Conservation (phyloP, 2,113 vertebrate genomes). For the Hemibagrus wyckioides region DNA sequence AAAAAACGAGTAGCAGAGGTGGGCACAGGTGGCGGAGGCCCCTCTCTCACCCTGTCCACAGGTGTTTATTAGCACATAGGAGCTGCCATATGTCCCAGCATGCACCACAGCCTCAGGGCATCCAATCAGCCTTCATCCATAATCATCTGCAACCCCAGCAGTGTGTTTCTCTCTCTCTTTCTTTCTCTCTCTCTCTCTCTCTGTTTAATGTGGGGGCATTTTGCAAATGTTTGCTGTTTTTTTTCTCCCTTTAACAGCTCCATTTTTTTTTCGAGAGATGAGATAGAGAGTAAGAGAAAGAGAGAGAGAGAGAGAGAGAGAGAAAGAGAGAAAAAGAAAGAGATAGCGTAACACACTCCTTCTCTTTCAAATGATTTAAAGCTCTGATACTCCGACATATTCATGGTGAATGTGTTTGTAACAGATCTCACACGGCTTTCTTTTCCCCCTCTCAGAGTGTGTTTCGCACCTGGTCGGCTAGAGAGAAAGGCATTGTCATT, state of each 20-base stretch:
- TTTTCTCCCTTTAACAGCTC: conserved; percentile 27
- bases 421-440: conserved; percentile 63
- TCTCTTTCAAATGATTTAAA: conserved; percentile 42
- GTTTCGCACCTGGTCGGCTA: conserved; percentile 73
- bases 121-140: conserved; percentile 73
- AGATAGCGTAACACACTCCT: conserved; percentile 49
- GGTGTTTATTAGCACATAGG: conserved; percentile 82
- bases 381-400: conserved; percentile 50
- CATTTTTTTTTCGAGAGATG: conserved; percentile 4
- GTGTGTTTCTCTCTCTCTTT: conserved; percentile 47
- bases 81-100: conserved; percentile 78
- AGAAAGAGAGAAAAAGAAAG: background rate
- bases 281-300: background rate
- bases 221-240: conserved; percentile 54
- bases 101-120: conserved; percentile 68
- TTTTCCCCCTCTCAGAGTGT: conserved; percentile 55
- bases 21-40: conserved; percentile 73
- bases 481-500: conserved; percentile 76
- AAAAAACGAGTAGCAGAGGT: conserved; percentile 61
- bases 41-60: conserved; percentile 69
- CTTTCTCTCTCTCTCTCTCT: conserved; percentile 37
- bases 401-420: conserved; percentile 56
- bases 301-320: background rate
- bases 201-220: conserved; percentile 51
- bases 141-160: conserved; percentile 73